Evolutionary conservation across 2,888 invertebrate species (phyloP).

Genomic region (Scaptomyza polygonia): DNA sequence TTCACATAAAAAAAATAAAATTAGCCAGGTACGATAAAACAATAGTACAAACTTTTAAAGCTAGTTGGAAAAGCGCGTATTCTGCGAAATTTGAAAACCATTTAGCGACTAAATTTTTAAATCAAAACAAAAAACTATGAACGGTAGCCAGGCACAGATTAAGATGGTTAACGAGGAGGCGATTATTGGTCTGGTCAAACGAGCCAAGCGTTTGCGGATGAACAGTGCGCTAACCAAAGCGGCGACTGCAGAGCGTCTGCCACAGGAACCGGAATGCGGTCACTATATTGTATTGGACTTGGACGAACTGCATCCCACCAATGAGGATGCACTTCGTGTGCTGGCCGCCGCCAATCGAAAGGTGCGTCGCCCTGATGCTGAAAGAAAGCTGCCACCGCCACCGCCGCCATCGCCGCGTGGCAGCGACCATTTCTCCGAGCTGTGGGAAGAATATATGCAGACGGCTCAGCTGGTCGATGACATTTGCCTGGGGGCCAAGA

Average conservation of each 20-base stretch:
- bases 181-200: constrained; percentile 39
- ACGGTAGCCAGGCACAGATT: constrained; percentile 18
- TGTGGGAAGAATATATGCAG: constrained; percentile 27
- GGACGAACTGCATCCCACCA: not conserved
- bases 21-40: constrained; percentile 9
- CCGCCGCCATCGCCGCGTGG: constrained; percentile 64
- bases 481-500: constrained; percentile 42
- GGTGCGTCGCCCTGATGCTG: constrained; percentile 25
- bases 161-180: constrained; percentile 33
- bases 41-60: constrained; percentile 5
- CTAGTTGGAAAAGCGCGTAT: not conserved
- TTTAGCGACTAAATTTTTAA: not conserved
- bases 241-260: not conserved
- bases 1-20: constrained; percentile 9
- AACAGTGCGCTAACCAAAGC: constrained; percentile 18
- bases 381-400: constrained; percentile 47
- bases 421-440: constrained; percentile 25
- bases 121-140: constrained; percentile 19
- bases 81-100: not conserved
- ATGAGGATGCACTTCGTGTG: not conserved
- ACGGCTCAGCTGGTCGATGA: constrained; percentile 47
- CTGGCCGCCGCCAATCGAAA: constrained; percentile 3
- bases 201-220: constrained; percentile 47
- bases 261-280: not conserved
- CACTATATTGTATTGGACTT: not conserved